Percentiles rank a stretch among this genome's conserved stretches.
Evolutionary conservation across 2,888 invertebrate species (phyloP).

Genomic region (Calliphora vomitoria): DNA sequence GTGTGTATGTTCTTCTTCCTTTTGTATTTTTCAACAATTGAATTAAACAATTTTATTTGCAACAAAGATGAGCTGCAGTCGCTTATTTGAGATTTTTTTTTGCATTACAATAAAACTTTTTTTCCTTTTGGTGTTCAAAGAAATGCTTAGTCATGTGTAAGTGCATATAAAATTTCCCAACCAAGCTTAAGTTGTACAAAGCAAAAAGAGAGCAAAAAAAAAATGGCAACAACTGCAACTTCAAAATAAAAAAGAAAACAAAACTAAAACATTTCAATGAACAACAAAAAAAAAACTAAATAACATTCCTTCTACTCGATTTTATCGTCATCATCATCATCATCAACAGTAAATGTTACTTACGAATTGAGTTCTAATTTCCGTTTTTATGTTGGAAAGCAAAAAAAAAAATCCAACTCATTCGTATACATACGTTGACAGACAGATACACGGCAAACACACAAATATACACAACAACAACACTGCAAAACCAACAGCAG

Average conservation of each 20-base stretch:
- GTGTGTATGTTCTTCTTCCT: neutral
- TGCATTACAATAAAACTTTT: constrained; percentile 12
- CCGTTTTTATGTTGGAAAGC: constrained; percentile 36
- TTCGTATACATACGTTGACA: constrained; percentile 43
- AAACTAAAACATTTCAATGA: constrained; percentile 49
- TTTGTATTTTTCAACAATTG: constrained; percentile 50
- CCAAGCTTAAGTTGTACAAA: constrained; percentile 52
- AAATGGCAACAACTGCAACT: constrained; percentile 47
- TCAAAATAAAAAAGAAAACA: constrained; percentile 16
- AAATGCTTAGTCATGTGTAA: constrained; percentile 68
- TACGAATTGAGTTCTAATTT: constrained; percentile 72
- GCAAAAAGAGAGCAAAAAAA: constrained; percentile 2
- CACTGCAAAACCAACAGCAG: constrained; percentile 10
- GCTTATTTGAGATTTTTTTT: constrained; percentile 19
- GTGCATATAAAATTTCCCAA: constrained; percentile 61
- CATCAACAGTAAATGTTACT: constrained; percentile 56
- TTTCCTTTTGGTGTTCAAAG: constrained; percentile 51
- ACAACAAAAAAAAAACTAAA: constrained; percentile 27
- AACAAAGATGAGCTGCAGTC: constrained; percentile 49
- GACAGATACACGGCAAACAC: constrained; percentile 43
- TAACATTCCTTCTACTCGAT: constrained; percentile 54
- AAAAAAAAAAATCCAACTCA: constrained; percentile 33
- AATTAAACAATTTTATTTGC: constrained; percentile 64
- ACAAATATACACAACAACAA: neutral
- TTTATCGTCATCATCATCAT: constrained; percentile 62